Evolutionary conservation across 2,113 vertebrate genomes (phyloP).

Genomic region (Capreolus pygargus): DNA sequence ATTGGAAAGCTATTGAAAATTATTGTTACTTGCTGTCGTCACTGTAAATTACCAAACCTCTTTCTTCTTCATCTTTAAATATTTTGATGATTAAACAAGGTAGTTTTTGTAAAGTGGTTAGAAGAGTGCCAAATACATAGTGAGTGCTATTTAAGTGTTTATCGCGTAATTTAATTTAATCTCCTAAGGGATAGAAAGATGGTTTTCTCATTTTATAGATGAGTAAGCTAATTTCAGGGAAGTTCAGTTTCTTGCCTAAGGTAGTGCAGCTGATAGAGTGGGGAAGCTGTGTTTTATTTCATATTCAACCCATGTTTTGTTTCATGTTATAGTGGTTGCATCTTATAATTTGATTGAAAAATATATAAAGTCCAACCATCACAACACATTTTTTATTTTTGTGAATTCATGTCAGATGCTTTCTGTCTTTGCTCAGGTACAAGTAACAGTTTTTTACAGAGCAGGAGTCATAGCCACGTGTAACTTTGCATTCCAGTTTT

Average conservation of each 20-base stretch:
- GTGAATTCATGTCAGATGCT: neutral
- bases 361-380: neutral
- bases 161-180: neutral
- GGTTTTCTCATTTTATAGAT: neutral
- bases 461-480: neutral
- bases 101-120: neutral
- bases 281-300: neutral
- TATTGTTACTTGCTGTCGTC: neutral
- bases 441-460: neutral
- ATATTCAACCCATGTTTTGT: neutral
- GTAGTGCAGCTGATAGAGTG: neutral
- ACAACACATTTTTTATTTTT: neutral
- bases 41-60: neutral
- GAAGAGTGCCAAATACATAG: neutral
- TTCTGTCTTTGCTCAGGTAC: neutral
- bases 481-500: constrained; percentile 24
- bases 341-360: constrained; percentile 8
- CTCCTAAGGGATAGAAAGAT: neutral
- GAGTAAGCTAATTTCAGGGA: neutral
- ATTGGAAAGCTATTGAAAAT: neutral
- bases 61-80: neutral
- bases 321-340: neutral
- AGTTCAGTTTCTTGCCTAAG: neutral
- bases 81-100: neutral
- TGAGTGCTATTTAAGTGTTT: neutral